Evolutionary conservation across 2,797 vertebrate species (phyloP).

Genomic region (Falco concolor): DNA sequence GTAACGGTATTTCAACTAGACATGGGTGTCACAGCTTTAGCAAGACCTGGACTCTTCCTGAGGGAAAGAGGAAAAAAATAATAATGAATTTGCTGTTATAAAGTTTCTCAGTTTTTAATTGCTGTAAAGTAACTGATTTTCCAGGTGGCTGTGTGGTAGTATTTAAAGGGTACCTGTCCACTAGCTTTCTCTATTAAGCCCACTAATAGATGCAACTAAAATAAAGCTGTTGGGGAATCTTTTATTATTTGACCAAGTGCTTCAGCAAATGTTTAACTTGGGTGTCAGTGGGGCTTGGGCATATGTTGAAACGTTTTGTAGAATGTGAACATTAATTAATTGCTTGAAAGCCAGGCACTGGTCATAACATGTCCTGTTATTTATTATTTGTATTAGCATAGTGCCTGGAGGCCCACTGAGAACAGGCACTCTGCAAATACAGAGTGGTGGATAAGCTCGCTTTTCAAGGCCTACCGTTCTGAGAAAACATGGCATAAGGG

Average conservation of each 20-base stretch:
- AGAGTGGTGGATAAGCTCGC: fast-evolving
- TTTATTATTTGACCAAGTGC: not conserved
- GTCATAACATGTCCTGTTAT: not conserved
- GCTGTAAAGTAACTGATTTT: not conserved
- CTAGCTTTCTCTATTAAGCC: not conserved
- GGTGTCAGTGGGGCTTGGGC: not conserved
- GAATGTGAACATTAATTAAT: not conserved
- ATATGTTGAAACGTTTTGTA: not conserved
- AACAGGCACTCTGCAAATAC: not conserved
- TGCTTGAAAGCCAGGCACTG: not conserved
- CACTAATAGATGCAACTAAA: not conserved
- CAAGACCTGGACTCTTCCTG: not conserved
- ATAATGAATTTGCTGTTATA: not conserved
- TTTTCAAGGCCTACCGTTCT: not conserved
- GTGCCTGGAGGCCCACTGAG: not conserved
- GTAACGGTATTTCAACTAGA: not conserved
- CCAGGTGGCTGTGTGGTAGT: not conserved
- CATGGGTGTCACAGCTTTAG: not conserved
- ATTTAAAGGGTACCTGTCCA: not conserved
- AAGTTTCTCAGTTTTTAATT: not conserved
- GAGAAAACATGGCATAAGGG: fast-evolving
- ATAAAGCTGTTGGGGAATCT: not conserved
- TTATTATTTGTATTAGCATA: not conserved
- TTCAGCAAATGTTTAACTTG: not conserved
- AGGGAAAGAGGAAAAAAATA: not conserved